Percentiles rank a stretch among this genome's conserved stretches.
Evolutionary conservation across 2,797 vertebrate genomes (phyloP).

Genomic region (Hybognathus amarus): DNA sequence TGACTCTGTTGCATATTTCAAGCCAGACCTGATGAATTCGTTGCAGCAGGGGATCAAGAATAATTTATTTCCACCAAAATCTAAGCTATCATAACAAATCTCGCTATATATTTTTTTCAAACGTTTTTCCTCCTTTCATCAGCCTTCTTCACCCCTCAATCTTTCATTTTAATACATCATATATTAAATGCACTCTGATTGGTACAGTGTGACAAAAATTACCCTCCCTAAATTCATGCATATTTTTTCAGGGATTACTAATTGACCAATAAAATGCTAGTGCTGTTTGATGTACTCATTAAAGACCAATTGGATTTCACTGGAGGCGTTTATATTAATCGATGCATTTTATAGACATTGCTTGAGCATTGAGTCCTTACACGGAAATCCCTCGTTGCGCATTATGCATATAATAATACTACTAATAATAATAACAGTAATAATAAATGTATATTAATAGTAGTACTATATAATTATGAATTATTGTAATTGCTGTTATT

Average conservation of each 20-base stretch:
- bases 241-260: conserved; percentile 82
- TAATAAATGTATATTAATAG: background rate
- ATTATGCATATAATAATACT: background rate
- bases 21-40: background rate
- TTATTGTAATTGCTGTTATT: background rate
- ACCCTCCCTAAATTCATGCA: conserved; percentile 60
- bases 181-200: conserved; percentile 78
- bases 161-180: conserved; percentile 9
- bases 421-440: background rate
- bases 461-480: background rate
- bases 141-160: background rate
- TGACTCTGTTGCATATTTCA: background rate
- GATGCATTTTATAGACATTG: conserved; percentile 30
- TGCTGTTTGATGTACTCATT: conserved; percentile 80
- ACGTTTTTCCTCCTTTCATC: background rate
- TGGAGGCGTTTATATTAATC: conserved; percentile 43
- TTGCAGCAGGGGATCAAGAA: background rate
- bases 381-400: background rate
- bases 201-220: conserved; percentile 78
- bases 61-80: background rate
- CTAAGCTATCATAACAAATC: background rate
- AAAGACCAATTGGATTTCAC: conserved; percentile 85
- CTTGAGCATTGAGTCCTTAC: conserved; percentile 7
- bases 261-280: conserved; percentile 88
- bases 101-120: background rate